Percentiles rank a stretch among this genome's conserved stretches.
These are phyloP conservation scores for Montipora capitata DNA, from an alignment of 92 coral and sea anemone species.

Conservation along the genomic window DNA sequence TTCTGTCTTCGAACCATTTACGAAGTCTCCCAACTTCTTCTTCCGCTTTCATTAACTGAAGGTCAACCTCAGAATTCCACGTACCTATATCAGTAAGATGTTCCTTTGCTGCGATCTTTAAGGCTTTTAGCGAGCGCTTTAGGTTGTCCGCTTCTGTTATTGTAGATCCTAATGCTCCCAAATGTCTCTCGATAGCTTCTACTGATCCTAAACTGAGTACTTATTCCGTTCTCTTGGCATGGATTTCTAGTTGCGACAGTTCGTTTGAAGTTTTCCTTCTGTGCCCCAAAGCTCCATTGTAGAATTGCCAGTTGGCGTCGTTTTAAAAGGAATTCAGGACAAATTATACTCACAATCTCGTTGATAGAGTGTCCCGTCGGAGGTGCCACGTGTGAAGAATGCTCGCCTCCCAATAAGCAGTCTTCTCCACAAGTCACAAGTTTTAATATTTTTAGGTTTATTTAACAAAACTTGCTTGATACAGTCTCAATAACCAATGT, in stretches of 20 bases:
- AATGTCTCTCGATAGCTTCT: constrained; percentile 27
- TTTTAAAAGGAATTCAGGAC: constrained; percentile 14
- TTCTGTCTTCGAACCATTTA: constrained; percentile 35
- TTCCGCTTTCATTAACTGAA: constrained; percentile 37
- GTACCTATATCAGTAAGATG: neutral
- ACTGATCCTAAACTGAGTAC: constrained; percentile 27
- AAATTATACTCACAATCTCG: constrained; percentile 8
- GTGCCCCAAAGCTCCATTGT: neutral
- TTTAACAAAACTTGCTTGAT: no score
- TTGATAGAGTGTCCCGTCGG: constrained; percentile 57
- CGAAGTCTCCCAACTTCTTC: constrained; percentile 23
- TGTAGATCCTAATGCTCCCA: no score
- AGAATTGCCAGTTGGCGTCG: neutral
- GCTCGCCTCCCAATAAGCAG: no score
- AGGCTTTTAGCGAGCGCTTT: constrained; percentile 18
- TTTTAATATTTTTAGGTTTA: no score
- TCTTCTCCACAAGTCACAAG: no score
- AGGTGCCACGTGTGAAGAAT: constrained; percentile 63
- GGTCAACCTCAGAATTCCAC: constrained; percentile 20
- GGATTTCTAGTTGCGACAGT: constrained; percentile 29
- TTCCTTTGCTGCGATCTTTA: neutral
- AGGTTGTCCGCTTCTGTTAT: constrained; percentile 1
- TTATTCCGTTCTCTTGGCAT: constrained; percentile 25
- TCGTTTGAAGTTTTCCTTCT: constrained; percentile 9
- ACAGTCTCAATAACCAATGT: no score